These are phyloP conservation scores for Tragopan temminckii DNA, from an alignment of 2,797 vertebrate species.

Conservation along the genomic window DNA sequence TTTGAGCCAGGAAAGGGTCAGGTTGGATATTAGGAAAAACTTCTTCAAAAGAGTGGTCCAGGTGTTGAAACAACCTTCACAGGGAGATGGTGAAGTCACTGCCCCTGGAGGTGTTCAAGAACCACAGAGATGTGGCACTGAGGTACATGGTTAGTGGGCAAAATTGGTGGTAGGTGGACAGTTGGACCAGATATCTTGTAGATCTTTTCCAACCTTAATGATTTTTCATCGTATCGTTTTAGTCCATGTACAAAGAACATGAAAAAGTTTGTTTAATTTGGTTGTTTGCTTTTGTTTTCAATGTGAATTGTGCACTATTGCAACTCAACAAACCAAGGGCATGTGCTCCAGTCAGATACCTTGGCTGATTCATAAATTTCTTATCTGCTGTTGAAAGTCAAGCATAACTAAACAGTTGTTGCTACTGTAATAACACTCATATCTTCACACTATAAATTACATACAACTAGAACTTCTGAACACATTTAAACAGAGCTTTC, in stretches of 20 bases:
- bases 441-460: constrained; percentile 10
- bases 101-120: no score
- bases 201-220: no score
- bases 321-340: not conserved
- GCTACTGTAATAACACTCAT: not conserved
- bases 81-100: no score
- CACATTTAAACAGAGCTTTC: constrained; percentile 7
- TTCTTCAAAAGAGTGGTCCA: no score
- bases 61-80: no score
- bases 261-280: not conserved
- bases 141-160: no score
- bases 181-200: no score
- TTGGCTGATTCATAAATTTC: not conserved
- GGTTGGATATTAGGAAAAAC: no score
- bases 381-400: not conserved
- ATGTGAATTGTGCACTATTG: not conserved
- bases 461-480: constrained; percentile 17
- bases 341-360: not conserved
- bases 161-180: no score
- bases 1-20: no score
- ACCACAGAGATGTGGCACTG: no score
- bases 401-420: not conserved
- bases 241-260: not conserved
- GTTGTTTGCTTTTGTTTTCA: not conserved
- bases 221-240: not conserved